Base-by-base conservation (phyloP, 2,797 vertebrate species). In the Sebastes trivittatus region DNA sequence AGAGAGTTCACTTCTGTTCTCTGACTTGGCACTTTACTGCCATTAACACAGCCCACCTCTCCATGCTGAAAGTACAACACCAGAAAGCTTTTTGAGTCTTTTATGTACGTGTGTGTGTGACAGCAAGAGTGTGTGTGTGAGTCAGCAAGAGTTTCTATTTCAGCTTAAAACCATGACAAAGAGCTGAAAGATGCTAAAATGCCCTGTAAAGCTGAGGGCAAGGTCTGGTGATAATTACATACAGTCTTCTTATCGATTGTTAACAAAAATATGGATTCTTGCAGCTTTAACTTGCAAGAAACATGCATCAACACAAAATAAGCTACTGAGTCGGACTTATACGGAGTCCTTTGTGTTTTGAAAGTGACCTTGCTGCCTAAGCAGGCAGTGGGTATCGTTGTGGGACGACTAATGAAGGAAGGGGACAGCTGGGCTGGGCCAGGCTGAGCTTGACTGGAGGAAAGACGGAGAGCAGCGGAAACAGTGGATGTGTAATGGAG, bases 391-490 rank as follows among this genome's bases (percentile, higher is more conserved):
- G 32, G 36, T 70, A 67, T 67, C 30, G 38, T 32, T 78, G 68
- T 76, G 81, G 74, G 83, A 78, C 80, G 42, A 54, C 72, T 85
- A 88, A 83, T 89, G 91, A 94, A 82, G 83, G 89, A 93, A 84
- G 60, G 83, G 88, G 89, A 93, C 94, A 95, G 93, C 94, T 95
- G 94, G 83, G 58, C 72, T 32, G 60, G 80, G 84, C 85, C 66
- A 20, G 67, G 66, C 68, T 29, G 63, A 72, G 72, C 36, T 25
- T 56, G 60, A 88, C 80, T 29, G 65, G 75, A 85, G 82, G 81
- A 72, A 72, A 77, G 77, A 77, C 71, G 7, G 46, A 49, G 72
- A 71, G 49, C 68, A 72, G 75, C 58, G 18, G 70, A 89, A 86
- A 87, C 78, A 77, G 74, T 72, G 72, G 66, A 85, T 89, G 80